Base-by-base conservation (phyloP, 1,140 invertebrate genomes). In the Periplaneta americana region DNA sequence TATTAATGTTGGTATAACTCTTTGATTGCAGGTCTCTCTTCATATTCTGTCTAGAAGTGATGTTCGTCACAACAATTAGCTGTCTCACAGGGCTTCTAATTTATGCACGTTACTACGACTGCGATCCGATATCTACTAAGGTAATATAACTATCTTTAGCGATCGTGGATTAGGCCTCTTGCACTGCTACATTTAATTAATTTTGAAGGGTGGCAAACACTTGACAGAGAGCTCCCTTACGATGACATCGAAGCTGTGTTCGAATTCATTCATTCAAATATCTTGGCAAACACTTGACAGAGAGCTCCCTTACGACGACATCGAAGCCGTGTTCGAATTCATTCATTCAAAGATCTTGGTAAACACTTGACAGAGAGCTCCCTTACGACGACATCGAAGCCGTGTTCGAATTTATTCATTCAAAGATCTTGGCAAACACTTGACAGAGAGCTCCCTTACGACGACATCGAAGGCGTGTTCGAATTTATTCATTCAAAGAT, bases 71-170 rank as follows among this genome's bases (percentile, higher is more conserved):
- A 6, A 18, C 77, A 0, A 78, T 34, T 17, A 37, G 28, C 2
- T 78, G 35, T 48, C n/a, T 48, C 17, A 82, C 57, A 66, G 75
- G 97, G 48, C 86, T 98, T 57, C 88, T 97, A 18, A 94, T 97
- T 34, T 97, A 93, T 86, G 96, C 96, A 15, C 93, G 92, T 82
- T 98, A 97, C 86, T 87, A 94, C 82, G 91, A 94, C 83, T 98
- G 96, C 85, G 96, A 98, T 91, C 96, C 96, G 10, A 86, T 97
- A 36, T 92, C 92, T 74, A 93, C 93, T 10, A 91, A 92, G 89
- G 92, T 94, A 89, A 85, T 0, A 6, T 18, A 39, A 48, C n/a
- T n/a, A n/a, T n/a, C n/a, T n/a, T n/a, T n/a, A n/a, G n/a, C n/a
- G n/a, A 48, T 48, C 1, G 6, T 18, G 15, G 39, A 15, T 48